Conservation (phyloP, 2,113 vertebrate species). For the Lampris incognitus region DNA sequence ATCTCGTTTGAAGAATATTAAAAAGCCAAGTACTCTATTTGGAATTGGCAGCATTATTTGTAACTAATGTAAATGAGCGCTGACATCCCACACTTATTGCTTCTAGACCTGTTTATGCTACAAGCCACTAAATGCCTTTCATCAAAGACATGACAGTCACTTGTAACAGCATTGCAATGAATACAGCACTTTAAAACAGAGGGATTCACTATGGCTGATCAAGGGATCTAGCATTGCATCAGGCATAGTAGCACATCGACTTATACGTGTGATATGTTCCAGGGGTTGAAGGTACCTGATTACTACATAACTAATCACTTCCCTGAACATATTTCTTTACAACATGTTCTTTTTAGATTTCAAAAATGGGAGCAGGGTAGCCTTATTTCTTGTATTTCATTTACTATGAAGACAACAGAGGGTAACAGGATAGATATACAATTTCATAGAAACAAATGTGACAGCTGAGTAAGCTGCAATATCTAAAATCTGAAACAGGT, state of each 20-base stretch:
- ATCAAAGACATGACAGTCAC: conserved; percentile 42
- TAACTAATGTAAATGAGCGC: conserved; percentile 43
- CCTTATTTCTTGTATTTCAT: conserved; percentile 42
- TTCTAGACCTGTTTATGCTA: conserved; percentile 39
- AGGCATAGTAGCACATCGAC: conserved; percentile 23
- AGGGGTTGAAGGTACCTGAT: not conserved
- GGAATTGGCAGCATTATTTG: conserved; percentile 19
- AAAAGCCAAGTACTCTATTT: not conserved
- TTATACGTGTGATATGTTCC: conserved; percentile 23
- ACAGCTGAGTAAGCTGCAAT: conserved; percentile 41
- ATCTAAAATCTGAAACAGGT: conserved; percentile 39
- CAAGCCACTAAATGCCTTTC: conserved; percentile 55
- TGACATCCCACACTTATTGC: conserved; percentile 42
- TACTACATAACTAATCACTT: not conserved
- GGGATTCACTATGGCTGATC: conserved; percentile 52
- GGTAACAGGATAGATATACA: conserved; percentile 36
- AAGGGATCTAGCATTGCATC: conserved; percentile 34
- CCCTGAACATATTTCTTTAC: conserved; percentile 1
- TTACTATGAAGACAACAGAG: conserved; percentile 40
- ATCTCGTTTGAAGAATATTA: conserved; percentile 42
- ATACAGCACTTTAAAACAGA: conserved; percentile 51
- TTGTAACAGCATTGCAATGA: conserved; percentile 47
- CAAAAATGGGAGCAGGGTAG: conserved; percentile 20
- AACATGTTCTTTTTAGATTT: conserved; percentile 18
- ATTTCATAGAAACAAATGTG: conserved; percentile 66